These are phyloP conservation scores for Asarcornis scutulata DNA, from an alignment of 2,113 vertebrate species.

Conservation along the genomic window DNA sequence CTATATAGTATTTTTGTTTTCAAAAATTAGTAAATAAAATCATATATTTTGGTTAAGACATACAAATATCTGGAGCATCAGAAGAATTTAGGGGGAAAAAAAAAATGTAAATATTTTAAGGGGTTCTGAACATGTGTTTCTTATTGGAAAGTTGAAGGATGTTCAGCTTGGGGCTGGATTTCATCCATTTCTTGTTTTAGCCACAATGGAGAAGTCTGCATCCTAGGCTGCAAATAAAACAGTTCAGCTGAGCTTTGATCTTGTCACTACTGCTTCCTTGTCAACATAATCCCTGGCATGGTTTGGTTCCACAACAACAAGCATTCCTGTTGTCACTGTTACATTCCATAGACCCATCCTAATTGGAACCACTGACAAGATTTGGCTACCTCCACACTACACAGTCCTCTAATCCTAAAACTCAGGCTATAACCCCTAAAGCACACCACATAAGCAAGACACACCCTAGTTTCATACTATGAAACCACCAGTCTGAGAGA, in stretches of 20 bases:
- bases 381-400: neutral
- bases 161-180: neutral
- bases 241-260: neutral
- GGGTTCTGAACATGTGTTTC: neutral
- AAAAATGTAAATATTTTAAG: neutral
- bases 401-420: neutral
- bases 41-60: neutral
- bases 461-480: neutral
- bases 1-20: neutral
- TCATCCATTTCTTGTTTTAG: neutral
- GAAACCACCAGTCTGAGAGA: neutral
- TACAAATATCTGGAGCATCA: neutral
- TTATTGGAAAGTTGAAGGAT: neutral
- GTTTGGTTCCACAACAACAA: neutral
- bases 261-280: neutral
- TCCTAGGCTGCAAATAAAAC: neutral
- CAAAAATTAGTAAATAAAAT: neutral
- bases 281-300: neutral
- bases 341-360: accelerated
- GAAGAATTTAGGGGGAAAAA: neutral
- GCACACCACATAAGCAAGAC: neutral
- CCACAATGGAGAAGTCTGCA: neutral
- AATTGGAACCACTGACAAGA: neutral
- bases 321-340: accelerated
- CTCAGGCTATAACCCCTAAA: accelerated